phyloP scores from a whole-genome alignment of 2,113 vertebrate species.

The Piaya cayana region DNA sequence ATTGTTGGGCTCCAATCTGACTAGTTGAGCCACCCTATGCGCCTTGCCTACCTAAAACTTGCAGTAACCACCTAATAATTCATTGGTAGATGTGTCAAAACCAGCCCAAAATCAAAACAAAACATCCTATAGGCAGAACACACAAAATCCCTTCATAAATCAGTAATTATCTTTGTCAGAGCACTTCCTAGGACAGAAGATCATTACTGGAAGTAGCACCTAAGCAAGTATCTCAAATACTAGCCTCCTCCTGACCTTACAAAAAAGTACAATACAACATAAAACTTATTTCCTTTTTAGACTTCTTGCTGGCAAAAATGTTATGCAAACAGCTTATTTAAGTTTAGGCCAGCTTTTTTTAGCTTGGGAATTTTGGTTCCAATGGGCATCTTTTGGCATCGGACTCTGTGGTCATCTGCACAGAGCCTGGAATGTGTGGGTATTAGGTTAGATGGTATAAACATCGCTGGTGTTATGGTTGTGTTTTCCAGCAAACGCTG shows the following conservation, averaged over 20 bases:
- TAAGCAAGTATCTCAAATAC: not conserved
- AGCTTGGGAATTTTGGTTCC: not conserved
- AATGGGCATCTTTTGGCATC: not conserved
- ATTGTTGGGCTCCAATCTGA: not conserved
- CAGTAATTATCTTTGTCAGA: not conserved
- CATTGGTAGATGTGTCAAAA: slow-evolving; percentile 7
- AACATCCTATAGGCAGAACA: slow-evolving; percentile 11
- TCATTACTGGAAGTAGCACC: not conserved
- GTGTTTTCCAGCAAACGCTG: not conserved
- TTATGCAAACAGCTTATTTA: not conserved
- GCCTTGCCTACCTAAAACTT: not conserved
- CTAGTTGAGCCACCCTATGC: not conserved
- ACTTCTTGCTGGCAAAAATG: not conserved
- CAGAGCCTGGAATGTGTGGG: rapidly evolving
- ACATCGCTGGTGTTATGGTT: not conserved
- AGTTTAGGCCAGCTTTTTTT: not conserved
- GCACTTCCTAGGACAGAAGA: not conserved
- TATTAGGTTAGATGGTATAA: not conserved
- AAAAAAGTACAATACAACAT: not conserved
- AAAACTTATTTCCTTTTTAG: not conserved
- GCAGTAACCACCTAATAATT: slow-evolving; percentile 7
- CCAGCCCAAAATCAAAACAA: not conserved
- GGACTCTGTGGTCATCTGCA: rapidly evolving
- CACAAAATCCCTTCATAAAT: slow-evolving; percentile 11
- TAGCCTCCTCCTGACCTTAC: not conserved